Evolutionary conservation across 2,888 invertebrate species (phyloP).

Genomic region (Agapostemon virescens): DNA sequence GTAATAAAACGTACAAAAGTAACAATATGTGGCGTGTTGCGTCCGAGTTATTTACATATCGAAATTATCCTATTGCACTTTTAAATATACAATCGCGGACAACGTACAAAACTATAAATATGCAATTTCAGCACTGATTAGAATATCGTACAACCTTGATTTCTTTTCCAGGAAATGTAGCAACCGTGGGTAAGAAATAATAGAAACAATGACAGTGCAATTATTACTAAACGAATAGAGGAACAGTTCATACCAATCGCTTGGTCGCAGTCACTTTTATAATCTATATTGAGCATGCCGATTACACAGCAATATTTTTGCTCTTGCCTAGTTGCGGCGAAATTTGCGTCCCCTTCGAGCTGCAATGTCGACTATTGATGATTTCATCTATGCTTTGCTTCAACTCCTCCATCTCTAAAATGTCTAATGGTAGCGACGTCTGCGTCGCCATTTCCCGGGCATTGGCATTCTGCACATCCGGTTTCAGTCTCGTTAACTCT

Average conservation of each 20-base stretch:
- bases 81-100: constrained; percentile 15
- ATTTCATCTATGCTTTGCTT: constrained; percentile 78
- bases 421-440: constrained; percentile 77
- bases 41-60: constrained; percentile 41
- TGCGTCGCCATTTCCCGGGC: constrained; percentile 79
- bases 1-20: constrained; percentile 62
- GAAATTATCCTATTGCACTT: constrained; percentile 21
- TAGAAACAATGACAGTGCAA: not conserved
- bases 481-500: constrained; percentile 72
- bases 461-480: constrained; percentile 67
- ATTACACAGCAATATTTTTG: constrained; percentile 63
- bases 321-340: constrained; percentile 74
- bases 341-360: constrained; percentile 77
- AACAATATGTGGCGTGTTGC: constrained; percentile 41
- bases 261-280: constrained; percentile 21
- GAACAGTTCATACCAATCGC: constrained; percentile 21
- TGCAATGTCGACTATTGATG: constrained; percentile 76
- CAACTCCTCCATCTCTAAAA: constrained; percentile 79
- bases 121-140: constrained; percentile 26
- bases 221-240: constrained; percentile 23
- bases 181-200: constrained; percentile 61
- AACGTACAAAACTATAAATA: constrained; percentile 13
- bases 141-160: constrained; percentile 37
- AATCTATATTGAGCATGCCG: constrained; percentile 35
- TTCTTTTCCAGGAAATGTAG: constrained; percentile 68